Evolutionary conservation across 2,888 invertebrate genomes (phyloP).

Genomic region (Brachyopa scutellaris): DNA sequence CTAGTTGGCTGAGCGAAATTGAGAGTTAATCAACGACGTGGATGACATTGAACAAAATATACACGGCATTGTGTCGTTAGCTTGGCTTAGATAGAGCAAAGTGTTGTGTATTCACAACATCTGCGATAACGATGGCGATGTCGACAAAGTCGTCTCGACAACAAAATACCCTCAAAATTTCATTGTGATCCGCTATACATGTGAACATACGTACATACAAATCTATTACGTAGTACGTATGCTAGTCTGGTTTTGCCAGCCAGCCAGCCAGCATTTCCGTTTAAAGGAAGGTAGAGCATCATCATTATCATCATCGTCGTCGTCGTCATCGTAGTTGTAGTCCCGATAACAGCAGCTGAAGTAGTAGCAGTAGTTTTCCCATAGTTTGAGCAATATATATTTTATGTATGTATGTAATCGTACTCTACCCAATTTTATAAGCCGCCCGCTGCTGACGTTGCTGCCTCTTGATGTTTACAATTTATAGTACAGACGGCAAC

Average conservation of each 20-base stretch:
- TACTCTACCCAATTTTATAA: conserved; percentile 40
- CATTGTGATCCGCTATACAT: conserved; percentile 23
- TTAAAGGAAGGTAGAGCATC: conserved; percentile 21
- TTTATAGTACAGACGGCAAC: conserved; percentile 42
- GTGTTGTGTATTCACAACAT: not conserved
- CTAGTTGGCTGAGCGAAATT: conserved; percentile 43
- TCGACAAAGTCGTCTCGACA: conserved; percentile 1
- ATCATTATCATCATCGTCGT: not conserved
- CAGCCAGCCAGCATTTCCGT: too few species aligned
- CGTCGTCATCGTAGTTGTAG: not conserved
- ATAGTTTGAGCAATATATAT: conserved; percentile 27
- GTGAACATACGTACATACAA: too few species aligned
- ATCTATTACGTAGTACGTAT: too few species aligned
- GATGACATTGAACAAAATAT: conserved; percentile 52
- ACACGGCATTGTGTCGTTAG: conserved; percentile 35
- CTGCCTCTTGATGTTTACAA: conserved; percentile 50
- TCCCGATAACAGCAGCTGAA: conserved; percentile 18
- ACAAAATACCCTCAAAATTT: not conserved
- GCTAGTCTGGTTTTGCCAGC: too few species aligned
- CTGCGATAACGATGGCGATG: not conserved
- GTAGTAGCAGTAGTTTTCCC: conserved; percentile 24
- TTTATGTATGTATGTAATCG: not conserved
- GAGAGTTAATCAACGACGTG: conserved; percentile 62
- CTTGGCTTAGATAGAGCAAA: conserved; percentile 7
- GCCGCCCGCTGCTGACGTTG: conserved; percentile 11